Evolutionary conservation across 2,888 invertebrate genomes (phyloP).

Genomic region (Erebia epiphron): DNA sequence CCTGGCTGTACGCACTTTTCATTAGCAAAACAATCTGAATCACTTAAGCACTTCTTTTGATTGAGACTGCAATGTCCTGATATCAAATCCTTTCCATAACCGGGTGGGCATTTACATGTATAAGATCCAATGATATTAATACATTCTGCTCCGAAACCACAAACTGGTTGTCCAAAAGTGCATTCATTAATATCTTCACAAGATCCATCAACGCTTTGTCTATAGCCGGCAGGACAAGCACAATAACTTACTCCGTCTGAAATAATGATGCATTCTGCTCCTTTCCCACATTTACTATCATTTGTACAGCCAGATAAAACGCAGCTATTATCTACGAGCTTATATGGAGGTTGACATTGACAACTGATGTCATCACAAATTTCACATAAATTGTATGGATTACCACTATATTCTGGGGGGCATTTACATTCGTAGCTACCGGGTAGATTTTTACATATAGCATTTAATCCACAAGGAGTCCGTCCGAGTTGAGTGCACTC

Average conservation of each 20-base stretch:
- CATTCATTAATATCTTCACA: slow-evolving; percentile 95
- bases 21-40: slow-evolving; percentile 92
- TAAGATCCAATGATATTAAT: slow-evolving; percentile 90
- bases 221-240: slow-evolving; percentile 94
- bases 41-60: slow-evolving; percentile 91
- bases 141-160: slow-evolving; percentile 95
- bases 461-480: slow-evolving; percentile 93
- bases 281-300: slow-evolving; percentile 91
- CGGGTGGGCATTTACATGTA: slow-evolving; percentile 91
- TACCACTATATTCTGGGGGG: slow-evolving; percentile 93
- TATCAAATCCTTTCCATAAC: slow-evolving; percentile 91
- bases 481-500: slow-evolving; percentile 91
- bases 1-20: slow-evolving; percentile 96
- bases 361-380: slow-evolving; percentile 92
- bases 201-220: slow-evolving; percentile 89
- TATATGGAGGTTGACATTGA: slow-evolving; percentile 94
- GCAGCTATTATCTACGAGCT: slow-evolving; percentile 91
- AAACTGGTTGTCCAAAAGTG: slow-evolving; percentile 87
- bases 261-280: slow-evolving; percentile 95
- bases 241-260: slow-evolving; percentile 96
- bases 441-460: slow-evolving; percentile 95
- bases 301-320: slow-evolving; percentile 92
- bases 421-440: slow-evolving; percentile 97
- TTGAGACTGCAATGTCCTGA: slow-evolving; percentile 92
- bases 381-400: slow-evolving; percentile 94